Base-by-base conservation (phyloP, 2,888 invertebrate species). In the Baronia brevicornis region DNA sequence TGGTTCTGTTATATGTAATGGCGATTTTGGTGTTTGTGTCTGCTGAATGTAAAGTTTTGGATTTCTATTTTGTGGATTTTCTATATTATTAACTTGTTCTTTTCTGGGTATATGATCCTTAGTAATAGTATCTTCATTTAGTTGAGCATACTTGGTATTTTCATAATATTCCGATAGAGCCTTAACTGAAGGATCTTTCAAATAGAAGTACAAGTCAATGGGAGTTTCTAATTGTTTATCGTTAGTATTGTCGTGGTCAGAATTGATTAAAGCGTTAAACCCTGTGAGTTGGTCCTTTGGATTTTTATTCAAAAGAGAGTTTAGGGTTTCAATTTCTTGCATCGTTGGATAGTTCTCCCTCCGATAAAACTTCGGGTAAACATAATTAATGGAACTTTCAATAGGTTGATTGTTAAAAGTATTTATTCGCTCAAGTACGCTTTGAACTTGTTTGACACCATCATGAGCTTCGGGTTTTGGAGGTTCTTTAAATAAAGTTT, bases 241-340 rank as follows among this genome's bases (percentile, higher is more conserved):
- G 23, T 60, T 50, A 6, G 54, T 40, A 21, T 52, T 52, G 3
- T 46, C 44, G n/a, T 51, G 47, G 1, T 42, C 40, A n/a, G 49
- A 39, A n/a, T 54, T 41, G 15, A 87, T 46, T n/a, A 88, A 48
- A 23, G 78, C 72, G 35, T 85, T 80, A 6, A 88, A 58, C 33
- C 84, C 80, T 29, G 78, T 59, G 5, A 87, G 48, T 43, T 88
- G 87, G 18, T 77, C 71, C 18, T 67, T 68, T 0, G 87, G 84
- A 5, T 66, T 61, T 51, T 86, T 85, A 1, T 75, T 75, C 7
- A 87, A 46, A 22, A 87, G 45, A 5, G 79, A 70, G 43, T 73
- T 84, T 1, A 87, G 51, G 4, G 77, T 64, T 20, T 73, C 60
- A 5, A 86, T 67, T 23, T 82, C 75, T 38, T 74, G 65, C 2